Conservation (phyloP, 2,888 invertebrate genomes). For the Tachina fera region DNA sequence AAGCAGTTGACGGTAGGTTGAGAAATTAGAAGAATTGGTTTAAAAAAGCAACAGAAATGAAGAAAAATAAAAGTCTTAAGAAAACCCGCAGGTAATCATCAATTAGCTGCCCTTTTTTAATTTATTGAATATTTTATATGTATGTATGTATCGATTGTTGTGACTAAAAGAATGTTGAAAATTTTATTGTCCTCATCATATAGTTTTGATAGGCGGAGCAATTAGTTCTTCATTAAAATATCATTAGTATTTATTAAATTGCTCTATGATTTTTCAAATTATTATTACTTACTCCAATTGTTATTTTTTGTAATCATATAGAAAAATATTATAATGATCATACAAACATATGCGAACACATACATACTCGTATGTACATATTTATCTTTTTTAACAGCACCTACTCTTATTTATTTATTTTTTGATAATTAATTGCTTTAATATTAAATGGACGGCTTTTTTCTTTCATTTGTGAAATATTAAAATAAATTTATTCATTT, state of each 20-base stretch:
- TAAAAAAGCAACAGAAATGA: not conserved
- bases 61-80: not conserved
- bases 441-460: constrained; percentile 1
- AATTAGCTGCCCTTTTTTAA: not conserved
- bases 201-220: constrained; percentile 24
- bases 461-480: not conserved
- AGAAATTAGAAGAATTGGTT: not conserved
- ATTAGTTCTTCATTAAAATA: constrained; percentile 69
- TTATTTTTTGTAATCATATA: not conserved
- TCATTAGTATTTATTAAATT: constrained; percentile 67
- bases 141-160: not conserved
- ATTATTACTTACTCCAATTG: too few species aligned
- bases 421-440: constrained; percentile 31
- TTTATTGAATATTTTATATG: too few species aligned
- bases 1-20: too few species aligned
- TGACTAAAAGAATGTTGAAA: not conserved
- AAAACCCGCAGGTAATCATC: constrained; percentile 7
- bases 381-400: not conserved
- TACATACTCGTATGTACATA: too few species aligned
- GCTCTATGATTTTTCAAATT: not conserved
- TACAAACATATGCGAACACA: too few species aligned
- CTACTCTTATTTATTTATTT: not conserved
- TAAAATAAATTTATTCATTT: constrained; percentile 32
- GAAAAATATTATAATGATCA: too few species aligned
- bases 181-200: not conserved